phyloP scores from a whole-genome alignment of 2,797 vertebrate species.

The Melanotaenia parkinsoni region DNA sequence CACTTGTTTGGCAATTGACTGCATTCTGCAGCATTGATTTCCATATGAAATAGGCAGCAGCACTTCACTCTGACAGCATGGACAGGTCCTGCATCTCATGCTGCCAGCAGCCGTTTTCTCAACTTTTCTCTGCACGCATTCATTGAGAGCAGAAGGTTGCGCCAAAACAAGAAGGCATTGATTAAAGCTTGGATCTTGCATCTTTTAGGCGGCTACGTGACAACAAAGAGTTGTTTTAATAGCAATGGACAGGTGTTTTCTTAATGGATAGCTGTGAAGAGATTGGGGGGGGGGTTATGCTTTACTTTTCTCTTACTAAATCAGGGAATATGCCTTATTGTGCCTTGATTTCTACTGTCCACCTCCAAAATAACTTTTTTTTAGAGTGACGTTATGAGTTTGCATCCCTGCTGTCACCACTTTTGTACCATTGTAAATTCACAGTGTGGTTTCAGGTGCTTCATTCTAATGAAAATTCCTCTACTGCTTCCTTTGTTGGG shows the following conservation, averaged over 20 bases:
- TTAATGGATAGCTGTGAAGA: constrained; percentile 37
- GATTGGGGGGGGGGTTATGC: constrained; percentile 14
- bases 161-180: constrained; percentile 80
- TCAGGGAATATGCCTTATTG: constrained; percentile 63
- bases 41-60: constrained; percentile 87
- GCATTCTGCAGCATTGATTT: constrained; percentile 86
- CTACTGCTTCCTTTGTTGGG: constrained; percentile 81
- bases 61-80: constrained; percentile 80
- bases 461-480: constrained; percentile 90
- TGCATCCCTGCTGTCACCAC: constrained; percentile 72
- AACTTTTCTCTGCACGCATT: constrained; percentile 64
- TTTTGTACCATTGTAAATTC: constrained; percentile 83
- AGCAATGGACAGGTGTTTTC: constrained; percentile 68
- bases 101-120: constrained; percentile 78
- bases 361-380: constrained; percentile 60
- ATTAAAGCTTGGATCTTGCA: constrained; percentile 73
- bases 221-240: constrained; percentile 72
- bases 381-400: constrained; percentile 79
- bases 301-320: constrained; percentile 50
- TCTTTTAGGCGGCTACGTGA: constrained; percentile 70
- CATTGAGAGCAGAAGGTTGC: constrained; percentile 60
- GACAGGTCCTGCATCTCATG: constrained; percentile 71
- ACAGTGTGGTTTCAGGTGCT: constrained; percentile 79
- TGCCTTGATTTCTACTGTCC: constrained; percentile 60
- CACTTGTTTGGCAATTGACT: constrained; percentile 88